Conservation (phyloP, 2,113 vertebrate genomes). For the Prionailurus bengalensis region DNA sequence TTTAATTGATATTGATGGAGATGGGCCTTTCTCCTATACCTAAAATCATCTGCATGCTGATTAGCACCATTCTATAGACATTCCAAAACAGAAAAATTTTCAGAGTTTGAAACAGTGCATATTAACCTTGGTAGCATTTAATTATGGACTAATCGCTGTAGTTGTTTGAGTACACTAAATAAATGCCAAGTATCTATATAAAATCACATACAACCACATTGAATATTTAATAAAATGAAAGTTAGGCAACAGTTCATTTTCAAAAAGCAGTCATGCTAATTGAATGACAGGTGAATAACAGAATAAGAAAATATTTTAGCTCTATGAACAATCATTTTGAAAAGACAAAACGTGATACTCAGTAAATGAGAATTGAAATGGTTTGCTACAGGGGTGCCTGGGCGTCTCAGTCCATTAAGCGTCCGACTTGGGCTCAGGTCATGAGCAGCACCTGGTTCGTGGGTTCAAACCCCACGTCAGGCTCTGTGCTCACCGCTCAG, state of each 20-base stretch:
- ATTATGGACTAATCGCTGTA: constrained; percentile 32
- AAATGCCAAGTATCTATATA: constrained; percentile 1
- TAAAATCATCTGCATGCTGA: constrained; percentile 36
- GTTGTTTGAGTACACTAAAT: constrained; percentile 45
- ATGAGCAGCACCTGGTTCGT: too few species aligned
- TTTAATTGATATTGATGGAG: constrained; percentile 1
- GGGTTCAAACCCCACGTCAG: too few species aligned
- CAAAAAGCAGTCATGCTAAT: background rate
- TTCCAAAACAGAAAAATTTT: background rate
- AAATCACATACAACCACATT: background rate
- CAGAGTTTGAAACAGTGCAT: background rate
- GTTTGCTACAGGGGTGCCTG: background rate
- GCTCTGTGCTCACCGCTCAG: too few species aligned
- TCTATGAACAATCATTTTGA: background rate
- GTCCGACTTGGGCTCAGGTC: too few species aligned
- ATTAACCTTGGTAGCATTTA: constrained; percentile 54
- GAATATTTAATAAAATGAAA: constrained; percentile 33
- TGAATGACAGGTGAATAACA: background rate
- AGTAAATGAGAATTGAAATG: background rate
- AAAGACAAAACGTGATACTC: background rate
- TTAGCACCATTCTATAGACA: background rate
- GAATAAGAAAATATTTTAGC: constrained; percentile 10
- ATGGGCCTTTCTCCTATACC: background rate
- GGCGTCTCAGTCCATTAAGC: too few species aligned
- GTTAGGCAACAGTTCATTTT: background rate